A percentile compares a stretch with the other conserved stretches of the same genome.
Conservation (phyloP, 2,888 invertebrate species). For the Tiliacea citrago region DNA sequence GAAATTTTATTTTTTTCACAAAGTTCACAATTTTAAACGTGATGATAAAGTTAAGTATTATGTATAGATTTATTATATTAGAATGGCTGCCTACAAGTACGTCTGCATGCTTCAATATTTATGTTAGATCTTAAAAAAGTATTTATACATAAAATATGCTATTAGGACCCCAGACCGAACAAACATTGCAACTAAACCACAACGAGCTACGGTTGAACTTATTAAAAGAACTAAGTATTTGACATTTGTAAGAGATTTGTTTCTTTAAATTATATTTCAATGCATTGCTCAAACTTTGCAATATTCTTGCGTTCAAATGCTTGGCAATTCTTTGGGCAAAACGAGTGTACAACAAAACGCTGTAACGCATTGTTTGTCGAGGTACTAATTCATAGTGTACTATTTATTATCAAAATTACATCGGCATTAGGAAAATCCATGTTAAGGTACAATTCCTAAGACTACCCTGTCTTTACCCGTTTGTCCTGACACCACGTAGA, state of each 20-base stretch:
- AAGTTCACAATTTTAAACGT: conserved; percentile 64
- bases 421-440: conserved; percentile 51
- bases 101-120: conserved; percentile 63
- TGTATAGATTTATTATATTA: conserved; percentile 41
- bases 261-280: conserved; percentile 9
- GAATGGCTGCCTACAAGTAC: conserved; percentile 49
- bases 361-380: conserved; percentile 36
- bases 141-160: conserved; percentile 49
- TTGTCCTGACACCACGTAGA: conserved; percentile 49
- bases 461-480: conserved; percentile 44
- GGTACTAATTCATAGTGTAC: conserved; percentile 55
- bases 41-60: conserved; percentile 52
- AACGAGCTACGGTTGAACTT: conserved; percentile 19
- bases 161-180: conserved; percentile 57
- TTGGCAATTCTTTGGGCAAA: conserved; percentile 8
- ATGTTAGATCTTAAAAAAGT: conserved; percentile 60
- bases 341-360: neutral
- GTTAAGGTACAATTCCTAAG: conserved; percentile 52
- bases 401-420: conserved; percentile 66
- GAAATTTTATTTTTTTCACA: conserved; percentile 37
- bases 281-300: neutral
- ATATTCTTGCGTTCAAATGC: neutral
- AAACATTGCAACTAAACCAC: conserved; percentile 13
- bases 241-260: neutral
- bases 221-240: conserved; percentile 5